Percentiles rank a stretch among this genome's conserved stretches.
These are phyloP conservation scores for Eueides isabella DNA, from an alignment of 1,140 invertebrate genomes.

Conservation along the genomic window DNA sequence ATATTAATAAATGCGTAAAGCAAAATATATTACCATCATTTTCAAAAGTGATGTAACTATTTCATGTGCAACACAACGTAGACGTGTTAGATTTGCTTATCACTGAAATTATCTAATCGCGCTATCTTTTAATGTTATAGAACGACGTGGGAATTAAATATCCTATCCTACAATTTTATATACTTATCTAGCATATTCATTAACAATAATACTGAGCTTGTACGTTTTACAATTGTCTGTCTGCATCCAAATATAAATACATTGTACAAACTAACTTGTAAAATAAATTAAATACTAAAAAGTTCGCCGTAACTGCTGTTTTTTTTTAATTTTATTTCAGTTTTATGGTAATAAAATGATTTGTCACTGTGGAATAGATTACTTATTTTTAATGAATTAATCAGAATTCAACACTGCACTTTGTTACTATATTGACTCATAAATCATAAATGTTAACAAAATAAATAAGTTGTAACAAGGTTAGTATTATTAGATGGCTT, in stretches of 20 bases:
- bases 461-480: too few species aligned
- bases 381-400: too few species aligned
- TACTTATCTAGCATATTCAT: background rate
- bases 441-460: too few species aligned
- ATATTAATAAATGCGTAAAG: background rate
- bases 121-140: slow-evolving; percentile 25
- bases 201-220: background rate
- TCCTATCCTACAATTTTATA: slow-evolving; percentile 19
- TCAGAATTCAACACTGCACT: too few species aligned
- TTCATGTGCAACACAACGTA: background rate
- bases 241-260: background rate
- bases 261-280: background rate
- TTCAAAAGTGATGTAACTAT: background rate
- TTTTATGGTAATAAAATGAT: too few species aligned
- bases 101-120: slow-evolving; percentile 35
- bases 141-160: slow-evolving; percentile 29
- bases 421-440: too few species aligned
- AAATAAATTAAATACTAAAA: background rate
- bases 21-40: background rate
- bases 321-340: too few species aligned
- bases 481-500: too few species aligned
- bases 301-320: too few species aligned
- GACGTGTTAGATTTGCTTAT: slow-evolving; percentile 25
- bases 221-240: background rate
- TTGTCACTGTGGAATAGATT: too few species aligned